These are phyloP conservation scores for Acanthurus tractus DNA, from an alignment of 2,797 vertebrate species.

Conservation along the genomic window DNA sequence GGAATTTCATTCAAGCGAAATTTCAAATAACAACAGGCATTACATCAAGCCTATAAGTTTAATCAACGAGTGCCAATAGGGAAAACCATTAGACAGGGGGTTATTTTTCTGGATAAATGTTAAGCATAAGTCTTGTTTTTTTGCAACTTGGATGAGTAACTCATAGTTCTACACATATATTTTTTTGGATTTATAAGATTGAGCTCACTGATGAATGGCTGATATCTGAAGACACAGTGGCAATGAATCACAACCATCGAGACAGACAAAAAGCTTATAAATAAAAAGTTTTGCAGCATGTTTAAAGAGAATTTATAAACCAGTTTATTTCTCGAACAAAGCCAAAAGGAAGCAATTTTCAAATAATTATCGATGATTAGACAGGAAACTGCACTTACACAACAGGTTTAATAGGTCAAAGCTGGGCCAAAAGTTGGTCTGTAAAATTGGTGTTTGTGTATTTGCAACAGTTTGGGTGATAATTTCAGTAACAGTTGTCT, in stretches of 20 bases:
- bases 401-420: too few relatives aligned
- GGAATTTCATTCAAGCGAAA: conserved; percentile 27
- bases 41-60: conserved; percentile 17
- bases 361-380: too few relatives aligned
- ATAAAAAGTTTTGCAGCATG: too few relatives aligned
- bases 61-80: conserved; percentile 5
- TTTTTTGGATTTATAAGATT: background rate
- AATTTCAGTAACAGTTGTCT: too few relatives aligned
- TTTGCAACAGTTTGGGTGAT: too few relatives aligned
- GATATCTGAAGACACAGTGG: background rate
- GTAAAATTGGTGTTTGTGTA: too few relatives aligned
- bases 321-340: too few relatives aligned
- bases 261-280: too few relatives aligned
- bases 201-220: background rate
- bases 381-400: too few relatives aligned
- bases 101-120: background rate
- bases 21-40: conserved; percentile 34
- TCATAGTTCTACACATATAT: background rate
- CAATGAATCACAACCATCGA: background rate
- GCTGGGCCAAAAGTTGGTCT: too few relatives aligned
- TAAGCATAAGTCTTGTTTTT: background rate
- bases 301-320: too few relatives aligned
- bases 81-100: background rate
- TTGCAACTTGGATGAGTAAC: background rate
- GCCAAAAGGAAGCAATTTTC: too few relatives aligned